phyloP scores from a whole-genome alignment of 2,797 vertebrate genomes.

The Aulostomus chinensis region DNA sequence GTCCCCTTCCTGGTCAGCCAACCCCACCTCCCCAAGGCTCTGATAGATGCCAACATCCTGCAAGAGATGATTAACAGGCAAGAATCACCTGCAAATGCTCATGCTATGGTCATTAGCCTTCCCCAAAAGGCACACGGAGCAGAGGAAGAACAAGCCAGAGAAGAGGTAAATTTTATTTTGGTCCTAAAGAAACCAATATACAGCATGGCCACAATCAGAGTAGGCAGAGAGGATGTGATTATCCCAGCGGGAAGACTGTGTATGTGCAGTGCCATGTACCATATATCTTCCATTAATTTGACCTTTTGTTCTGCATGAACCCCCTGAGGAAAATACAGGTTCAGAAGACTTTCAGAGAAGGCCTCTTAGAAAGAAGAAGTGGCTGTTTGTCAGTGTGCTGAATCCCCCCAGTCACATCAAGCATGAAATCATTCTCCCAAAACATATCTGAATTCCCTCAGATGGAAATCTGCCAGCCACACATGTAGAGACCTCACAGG shows the following conservation, averaged over 20 bases:
- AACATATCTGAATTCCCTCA: too few relatives aligned
- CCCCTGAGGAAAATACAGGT: not conserved
- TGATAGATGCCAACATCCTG: not conserved
- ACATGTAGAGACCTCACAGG: too few relatives aligned
- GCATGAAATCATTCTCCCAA: slow-evolving; percentile 1
- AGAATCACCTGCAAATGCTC: not conserved
- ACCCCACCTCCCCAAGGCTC: not conserved
- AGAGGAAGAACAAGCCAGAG: not conserved
- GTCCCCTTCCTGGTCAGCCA: slow-evolving; percentile 33
- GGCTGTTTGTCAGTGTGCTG: not conserved
- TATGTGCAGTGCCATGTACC: slow-evolving; percentile 2
- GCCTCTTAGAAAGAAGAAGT: slow-evolving; percentile 2
- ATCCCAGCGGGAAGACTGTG: not conserved
- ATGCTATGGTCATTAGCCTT: not conserved
- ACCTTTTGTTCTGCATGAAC: slow-evolving; percentile 9
- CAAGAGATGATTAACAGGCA: not conserved
- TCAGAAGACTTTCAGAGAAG: not conserved
- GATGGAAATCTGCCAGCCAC: too few relatives aligned
- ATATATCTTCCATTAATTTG: not conserved
- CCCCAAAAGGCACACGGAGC: not conserved
- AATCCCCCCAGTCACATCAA: slow-evolving; percentile 6
- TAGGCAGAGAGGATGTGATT: not conserved
- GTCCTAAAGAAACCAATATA: not conserved
- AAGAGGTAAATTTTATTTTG: slow-evolving; percentile 6
- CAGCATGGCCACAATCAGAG: not conserved